Evolutionary conservation across 2,113 vertebrate species (phyloP).

Genomic region (Fregata magnificens): DNA sequence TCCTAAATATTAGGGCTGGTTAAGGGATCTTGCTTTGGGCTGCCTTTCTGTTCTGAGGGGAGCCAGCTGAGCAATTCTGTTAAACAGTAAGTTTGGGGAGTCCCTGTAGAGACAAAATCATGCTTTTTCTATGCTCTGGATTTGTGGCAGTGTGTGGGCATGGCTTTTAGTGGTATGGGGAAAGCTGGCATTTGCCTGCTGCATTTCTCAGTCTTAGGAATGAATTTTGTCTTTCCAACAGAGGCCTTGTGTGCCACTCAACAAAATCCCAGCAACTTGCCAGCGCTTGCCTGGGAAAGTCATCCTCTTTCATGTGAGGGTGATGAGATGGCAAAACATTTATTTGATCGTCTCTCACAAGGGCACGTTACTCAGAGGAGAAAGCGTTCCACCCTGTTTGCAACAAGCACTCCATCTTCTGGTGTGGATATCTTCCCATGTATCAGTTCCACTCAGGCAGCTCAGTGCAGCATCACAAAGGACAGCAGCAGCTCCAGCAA

Average conservation of each 20-base stretch:
- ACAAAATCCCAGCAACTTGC: background rate
- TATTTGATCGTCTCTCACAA: background rate
- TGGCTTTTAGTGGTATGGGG: background rate
- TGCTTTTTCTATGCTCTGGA: background rate
- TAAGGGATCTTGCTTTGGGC: background rate
- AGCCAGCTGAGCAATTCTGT: background rate
- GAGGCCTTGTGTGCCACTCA: background rate
- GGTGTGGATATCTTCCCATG: background rate
- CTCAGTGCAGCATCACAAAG: background rate
- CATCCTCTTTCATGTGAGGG: background rate
- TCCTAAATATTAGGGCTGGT: background rate
- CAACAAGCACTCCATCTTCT: slow-evolving; percentile 24
- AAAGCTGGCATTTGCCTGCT: background rate
- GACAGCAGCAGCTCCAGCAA: background rate
- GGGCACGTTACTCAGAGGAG: slow-evolving; percentile 42
- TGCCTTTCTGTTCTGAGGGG: background rate
- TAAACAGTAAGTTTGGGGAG: background rate
- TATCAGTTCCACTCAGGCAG: background rate
- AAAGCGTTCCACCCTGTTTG: slow-evolving; percentile 10
- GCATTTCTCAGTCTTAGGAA: background rate
- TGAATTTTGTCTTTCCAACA: background rate
- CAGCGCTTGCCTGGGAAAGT: background rate
- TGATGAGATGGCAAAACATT: background rate
- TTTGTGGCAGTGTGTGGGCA: background rate
- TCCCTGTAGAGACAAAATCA: background rate